Conservation (phyloP, 1,140 invertebrate species). For the Hydropsyche tenuis region DNA sequence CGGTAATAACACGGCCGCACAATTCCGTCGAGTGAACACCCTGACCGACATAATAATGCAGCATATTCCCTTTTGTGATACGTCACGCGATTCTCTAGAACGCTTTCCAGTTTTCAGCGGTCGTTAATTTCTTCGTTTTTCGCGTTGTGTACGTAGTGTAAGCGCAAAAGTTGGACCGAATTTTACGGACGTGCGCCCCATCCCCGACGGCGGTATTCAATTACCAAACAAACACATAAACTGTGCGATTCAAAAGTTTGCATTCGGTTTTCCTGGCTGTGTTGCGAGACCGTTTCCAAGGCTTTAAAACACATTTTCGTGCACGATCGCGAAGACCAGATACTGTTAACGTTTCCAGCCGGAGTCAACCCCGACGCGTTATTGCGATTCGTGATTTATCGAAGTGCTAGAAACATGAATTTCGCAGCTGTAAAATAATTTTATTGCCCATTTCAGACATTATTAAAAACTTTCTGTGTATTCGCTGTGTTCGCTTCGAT, state of each 20-base stretch:
- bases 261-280: conserved; percentile 30
- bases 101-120: no score
- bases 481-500: no score
- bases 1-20: neutral
- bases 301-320: conserved; percentile 43
- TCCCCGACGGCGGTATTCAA: conserved; percentile 40
- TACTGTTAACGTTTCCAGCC: conserved; percentile 22
- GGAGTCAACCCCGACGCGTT: neutral
- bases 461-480: no score
- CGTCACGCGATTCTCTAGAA: neutral
- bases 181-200: no score
- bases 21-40: neutral
- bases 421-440: neutral
- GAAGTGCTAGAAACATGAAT: neutral
- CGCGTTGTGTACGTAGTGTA: conserved; percentile 32
- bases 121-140: conserved; percentile 36
- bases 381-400: neutral
- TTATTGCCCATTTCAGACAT: neutral
- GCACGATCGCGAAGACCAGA: conserved; percentile 32
- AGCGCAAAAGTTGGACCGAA: no score
- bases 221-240: conserved; percentile 37
- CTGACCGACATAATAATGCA: conserved; percentile 8
- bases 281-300: conserved; percentile 36
- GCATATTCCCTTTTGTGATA: neutral
- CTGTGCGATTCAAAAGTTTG: conserved; percentile 35